Percentiles rank a stretch among this genome's conserved stretches.
Conservation (phyloP, 2,888 invertebrate species). For the Rhorus exstirpatorius region DNA sequence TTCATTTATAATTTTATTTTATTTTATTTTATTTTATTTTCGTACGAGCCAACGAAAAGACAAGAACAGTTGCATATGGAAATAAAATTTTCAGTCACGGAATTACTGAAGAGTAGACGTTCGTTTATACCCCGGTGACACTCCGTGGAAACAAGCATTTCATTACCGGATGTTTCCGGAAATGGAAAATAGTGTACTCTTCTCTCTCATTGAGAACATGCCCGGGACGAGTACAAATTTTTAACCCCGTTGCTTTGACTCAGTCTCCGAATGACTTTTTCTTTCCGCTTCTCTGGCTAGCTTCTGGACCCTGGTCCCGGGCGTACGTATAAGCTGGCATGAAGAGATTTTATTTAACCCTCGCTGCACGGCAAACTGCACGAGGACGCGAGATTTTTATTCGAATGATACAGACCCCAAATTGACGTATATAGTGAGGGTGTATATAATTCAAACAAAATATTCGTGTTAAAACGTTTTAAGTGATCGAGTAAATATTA, state of each 20-base stretch:
- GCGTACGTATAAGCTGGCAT: constrained; percentile 3
- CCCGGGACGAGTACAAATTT: constrained; percentile 21
- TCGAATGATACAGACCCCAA: constrained; percentile 6
- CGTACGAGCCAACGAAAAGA: constrained; percentile 10
- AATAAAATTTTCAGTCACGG: constrained; percentile 48
- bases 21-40: no score
- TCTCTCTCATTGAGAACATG: constrained; percentile 24
- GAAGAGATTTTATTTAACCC: constrained; percentile 4
- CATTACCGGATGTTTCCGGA: constrained; percentile 38
- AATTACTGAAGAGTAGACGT: constrained; percentile 18
- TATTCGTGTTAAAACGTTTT: no score
- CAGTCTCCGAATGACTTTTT: constrained; percentile 19
- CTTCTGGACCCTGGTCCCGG: constrained; percentile 1
- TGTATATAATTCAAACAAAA: no score
- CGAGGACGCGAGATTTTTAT: constrained; percentile 24
- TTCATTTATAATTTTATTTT: no score
- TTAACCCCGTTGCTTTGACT: constrained; percentile 26
- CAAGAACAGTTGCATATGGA: constrained; percentile 52
- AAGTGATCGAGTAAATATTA: no score
- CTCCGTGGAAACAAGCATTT: constrained; percentile 46
- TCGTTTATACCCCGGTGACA: constrained; percentile 36
- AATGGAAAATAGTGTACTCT: constrained; percentile 28
- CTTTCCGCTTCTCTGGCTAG: neutral
- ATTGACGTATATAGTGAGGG: no score
- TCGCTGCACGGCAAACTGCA: no score